Base-by-base conservation (phyloP, 1,140 invertebrate species). In the Geopemphigus sp. region DNA sequence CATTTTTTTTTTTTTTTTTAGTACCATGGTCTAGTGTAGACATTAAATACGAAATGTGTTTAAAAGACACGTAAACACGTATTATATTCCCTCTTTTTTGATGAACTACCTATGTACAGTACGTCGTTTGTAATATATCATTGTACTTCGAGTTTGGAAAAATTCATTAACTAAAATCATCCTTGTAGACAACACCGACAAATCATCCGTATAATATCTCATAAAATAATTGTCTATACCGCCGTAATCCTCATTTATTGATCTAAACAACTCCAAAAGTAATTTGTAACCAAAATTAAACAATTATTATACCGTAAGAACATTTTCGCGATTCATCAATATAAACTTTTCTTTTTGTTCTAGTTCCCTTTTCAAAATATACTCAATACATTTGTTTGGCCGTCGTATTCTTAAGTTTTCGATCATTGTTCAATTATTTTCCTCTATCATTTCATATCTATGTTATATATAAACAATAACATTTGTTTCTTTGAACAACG, bases 311-410 rank as follows among this genome's bases (percentile, higher is more conserved):
- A 64, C 32, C 32, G 39, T n/a, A 19, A 39, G 32, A 39, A 64
- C 19, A 32, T 39, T 32, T 64, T 39, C 19, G 32, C 22, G 29
- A 64, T 64, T 64, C 32, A 64, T 64, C 63, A 64, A 64, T 39
- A 29, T 39, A 64, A 64, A 64, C 63, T 64, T 64, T 39, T 64
- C 10, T 64, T 64, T 64, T 45, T 22, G 10, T 12, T 19, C 39
- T 39, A n/a, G n/a, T n/a, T n/a, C n/a, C n/a, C 39, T n/a, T n/a
- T 64, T 76, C 80, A 76, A 81, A 73, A 81, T 80, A 83, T 82
- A 74, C 82, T 22, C 83, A 81, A 59, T 78, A 24, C 8, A 64
- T 64, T 64, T 39, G n/a, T 39, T 32, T 12, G 61, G 32, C 32
- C 61, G n/a, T 29, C 17, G 32, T 39, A 22, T 19, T 45, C 39